These are phyloP conservation scores for Scrobipalpa costella DNA, from an alignment of 2,888 invertebrate genomes.

Conservation along the genomic window DNA sequence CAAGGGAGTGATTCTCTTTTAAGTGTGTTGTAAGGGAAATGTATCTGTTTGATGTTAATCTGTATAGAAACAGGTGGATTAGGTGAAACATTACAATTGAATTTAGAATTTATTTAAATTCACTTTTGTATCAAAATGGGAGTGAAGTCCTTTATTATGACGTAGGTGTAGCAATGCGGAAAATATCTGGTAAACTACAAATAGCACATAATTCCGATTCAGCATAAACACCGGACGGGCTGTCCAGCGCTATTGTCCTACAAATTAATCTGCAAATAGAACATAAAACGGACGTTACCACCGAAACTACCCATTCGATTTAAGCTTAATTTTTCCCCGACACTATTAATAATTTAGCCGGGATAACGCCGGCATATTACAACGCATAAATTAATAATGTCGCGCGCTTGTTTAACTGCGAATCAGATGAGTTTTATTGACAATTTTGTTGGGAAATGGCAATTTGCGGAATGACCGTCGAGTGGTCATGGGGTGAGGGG, in stretches of 20 bases:
- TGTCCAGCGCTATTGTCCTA: slow-evolving; percentile 59
- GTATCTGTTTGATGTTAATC: slow-evolving; percentile 46
- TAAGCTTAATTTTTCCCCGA: slow-evolving; percentile 81
- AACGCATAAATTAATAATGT: slow-evolving; percentile 81
- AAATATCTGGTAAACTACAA: background rate
- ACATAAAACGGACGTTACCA: slow-evolving; percentile 75
- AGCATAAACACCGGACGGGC: slow-evolving; percentile 39
- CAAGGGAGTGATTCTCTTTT: slow-evolving; percentile 64
- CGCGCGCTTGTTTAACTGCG: slow-evolving; percentile 80
- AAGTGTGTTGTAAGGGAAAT: slow-evolving; percentile 41
- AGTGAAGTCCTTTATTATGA: too few species aligned
- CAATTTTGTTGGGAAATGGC: slow-evolving; percentile 80
- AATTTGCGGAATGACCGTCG: slow-evolving; percentile 79
- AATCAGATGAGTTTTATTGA: slow-evolving; percentile 82
- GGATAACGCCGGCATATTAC: slow-evolving; percentile 79
- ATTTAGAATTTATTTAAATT: slow-evolving; percentile 27
- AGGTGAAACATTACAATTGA: background rate
- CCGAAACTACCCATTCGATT: slow-evolving; percentile 79
- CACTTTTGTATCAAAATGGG: slow-evolving; percentile 28
- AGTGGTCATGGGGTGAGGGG: slow-evolving; percentile 72
- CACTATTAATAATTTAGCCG: slow-evolving; percentile 80
- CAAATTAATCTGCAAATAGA: slow-evolving; percentile 74
- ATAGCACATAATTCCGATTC: slow-evolving; percentile 11
- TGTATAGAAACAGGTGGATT: background rate
- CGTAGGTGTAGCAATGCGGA: background rate